phyloP scores from a whole-genome alignment of 2,797 vertebrate species.

The Acomys russatus region DNA sequence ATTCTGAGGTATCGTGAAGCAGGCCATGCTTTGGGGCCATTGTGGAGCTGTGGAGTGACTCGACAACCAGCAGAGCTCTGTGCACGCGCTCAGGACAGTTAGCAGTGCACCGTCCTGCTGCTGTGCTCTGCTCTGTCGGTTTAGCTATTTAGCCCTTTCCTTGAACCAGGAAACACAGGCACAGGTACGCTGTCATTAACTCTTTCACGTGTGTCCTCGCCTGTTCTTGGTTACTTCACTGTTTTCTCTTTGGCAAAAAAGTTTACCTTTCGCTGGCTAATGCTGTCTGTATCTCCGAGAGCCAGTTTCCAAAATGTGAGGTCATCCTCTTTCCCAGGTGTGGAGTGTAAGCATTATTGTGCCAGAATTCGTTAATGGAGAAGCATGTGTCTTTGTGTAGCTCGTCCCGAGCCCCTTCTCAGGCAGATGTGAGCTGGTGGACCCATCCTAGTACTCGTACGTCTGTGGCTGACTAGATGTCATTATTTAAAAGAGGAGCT shows the following conservation, averaged over 20 bases:
- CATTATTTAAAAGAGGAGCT: constrained; percentile 66
- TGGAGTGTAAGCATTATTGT: constrained; percentile 79
- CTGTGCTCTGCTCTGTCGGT: constrained; percentile 65
- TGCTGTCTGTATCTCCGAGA: constrained; percentile 64
- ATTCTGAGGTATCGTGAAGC: neutral
- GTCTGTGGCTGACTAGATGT: constrained; percentile 70
- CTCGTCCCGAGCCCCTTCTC: neutral
- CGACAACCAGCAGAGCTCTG: constrained; percentile 63
- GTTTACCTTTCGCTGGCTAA: constrained; percentile 67
- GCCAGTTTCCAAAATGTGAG: constrained; percentile 62
- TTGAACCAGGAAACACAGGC: constrained; percentile 66
- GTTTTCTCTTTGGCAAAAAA: constrained; percentile 73
- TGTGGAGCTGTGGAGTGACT: constrained; percentile 41
- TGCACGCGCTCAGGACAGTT: constrained; percentile 69
- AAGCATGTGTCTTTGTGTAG: constrained; percentile 66
- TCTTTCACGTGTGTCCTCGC: constrained; percentile 76
- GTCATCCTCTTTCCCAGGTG: constrained; percentile 79
- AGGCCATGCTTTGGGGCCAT: constrained; percentile 3
- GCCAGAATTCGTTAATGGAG: constrained; percentile 83
- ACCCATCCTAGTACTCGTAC: constrained; percentile 66
- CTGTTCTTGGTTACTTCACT: constrained; percentile 65
- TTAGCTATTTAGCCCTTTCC: constrained; percentile 69
- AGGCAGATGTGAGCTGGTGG: constrained; percentile 82
- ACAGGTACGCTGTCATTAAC: constrained; percentile 74
- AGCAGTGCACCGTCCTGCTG: constrained; percentile 62